Conservation (phyloP, 2,797 vertebrate species). For the Salarias fasciatus region DNA sequence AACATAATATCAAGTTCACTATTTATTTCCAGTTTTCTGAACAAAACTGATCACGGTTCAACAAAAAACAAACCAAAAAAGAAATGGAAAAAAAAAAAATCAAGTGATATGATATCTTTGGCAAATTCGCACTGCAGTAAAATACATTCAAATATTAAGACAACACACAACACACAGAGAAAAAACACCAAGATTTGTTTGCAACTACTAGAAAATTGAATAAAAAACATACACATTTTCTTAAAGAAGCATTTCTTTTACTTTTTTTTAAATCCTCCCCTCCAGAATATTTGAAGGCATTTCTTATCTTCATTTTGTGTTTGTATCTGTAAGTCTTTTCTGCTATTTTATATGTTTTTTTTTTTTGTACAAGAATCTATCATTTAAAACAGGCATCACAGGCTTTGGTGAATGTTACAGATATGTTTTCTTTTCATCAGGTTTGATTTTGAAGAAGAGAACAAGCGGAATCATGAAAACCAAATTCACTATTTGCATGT, state of each 20-base stretch:
- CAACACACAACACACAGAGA: constrained; percentile 93
- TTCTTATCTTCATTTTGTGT: constrained; percentile 74
- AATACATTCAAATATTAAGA: constrained; percentile 99
- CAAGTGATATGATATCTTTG: constrained; percentile 95
- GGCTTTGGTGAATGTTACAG: constrained; percentile 91
- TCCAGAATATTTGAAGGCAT: constrained; percentile 82
- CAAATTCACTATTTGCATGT: constrained; percentile 48
- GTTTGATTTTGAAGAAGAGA: constrained; percentile 55
- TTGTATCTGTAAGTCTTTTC: constrained; percentile 75
- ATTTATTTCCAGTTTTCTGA: constrained; percentile 88
- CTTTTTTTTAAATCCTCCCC: constrained; percentile 82
- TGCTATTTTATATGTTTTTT: constrained; percentile 72
- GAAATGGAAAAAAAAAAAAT: constrained; percentile 65
- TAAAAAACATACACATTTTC: constrained; percentile 98
- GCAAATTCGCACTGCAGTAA: constrained; percentile 99
- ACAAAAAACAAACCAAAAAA: constrained; percentile 64
- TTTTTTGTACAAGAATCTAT: constrained; percentile 83
- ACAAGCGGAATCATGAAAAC: constrained; percentile 36
- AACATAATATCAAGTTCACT: constrained; percentile 87
- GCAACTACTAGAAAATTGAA: constrained; percentile 98
- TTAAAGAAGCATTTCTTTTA: constrained; percentile 92
- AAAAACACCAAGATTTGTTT: constrained; percentile 94
- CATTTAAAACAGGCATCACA: constrained; percentile 90
- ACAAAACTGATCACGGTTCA: constrained; percentile 76
- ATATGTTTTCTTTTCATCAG: constrained; percentile 59